These are phyloP conservation scores for Nyctalus aviator DNA, from an alignment of 2,797 vertebrate genomes.

Conservation along the genomic window DNA sequence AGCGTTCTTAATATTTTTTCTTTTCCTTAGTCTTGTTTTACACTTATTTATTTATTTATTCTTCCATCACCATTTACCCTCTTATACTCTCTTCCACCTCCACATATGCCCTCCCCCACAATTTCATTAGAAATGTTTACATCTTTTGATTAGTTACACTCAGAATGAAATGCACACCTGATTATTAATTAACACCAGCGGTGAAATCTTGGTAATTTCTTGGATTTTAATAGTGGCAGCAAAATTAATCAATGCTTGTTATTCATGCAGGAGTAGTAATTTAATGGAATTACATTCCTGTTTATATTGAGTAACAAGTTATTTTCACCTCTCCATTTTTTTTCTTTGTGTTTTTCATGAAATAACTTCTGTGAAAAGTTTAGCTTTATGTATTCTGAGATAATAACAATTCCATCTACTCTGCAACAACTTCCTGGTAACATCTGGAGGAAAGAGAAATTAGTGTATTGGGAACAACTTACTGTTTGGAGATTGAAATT, in stretches of 20 bases:
- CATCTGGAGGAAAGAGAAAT: neutral
- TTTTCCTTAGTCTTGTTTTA: neutral
- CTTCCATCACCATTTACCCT: neutral
- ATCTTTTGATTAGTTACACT: neutral
- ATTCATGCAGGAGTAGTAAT: neutral
- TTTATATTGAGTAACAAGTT: constrained; percentile 47
- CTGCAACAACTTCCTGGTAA: neutral
- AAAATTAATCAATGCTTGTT: constrained; percentile 26
- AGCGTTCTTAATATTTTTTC: neutral
- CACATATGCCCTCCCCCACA: neutral
- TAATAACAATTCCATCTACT: neutral
- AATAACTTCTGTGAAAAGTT: constrained; percentile 1
- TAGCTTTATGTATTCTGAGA: neutral
- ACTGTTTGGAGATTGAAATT: constrained; percentile 10
- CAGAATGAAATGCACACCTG: neutral
- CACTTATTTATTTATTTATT: neutral
- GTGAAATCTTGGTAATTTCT: neutral
- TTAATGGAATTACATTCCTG: neutral
- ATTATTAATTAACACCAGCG: neutral
- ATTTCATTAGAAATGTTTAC: constrained; percentile 11
- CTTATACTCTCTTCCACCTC: neutral
- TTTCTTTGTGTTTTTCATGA: neutral
- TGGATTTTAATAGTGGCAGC: constrained; percentile 41
- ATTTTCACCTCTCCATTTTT: neutral
- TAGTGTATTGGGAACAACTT: neutral